Evolutionary conservation across 2,113 vertebrate genomes (phyloP), one percentile per base, ranked within the genome.

Genomic region (Colossoma macropomum): DNA sequence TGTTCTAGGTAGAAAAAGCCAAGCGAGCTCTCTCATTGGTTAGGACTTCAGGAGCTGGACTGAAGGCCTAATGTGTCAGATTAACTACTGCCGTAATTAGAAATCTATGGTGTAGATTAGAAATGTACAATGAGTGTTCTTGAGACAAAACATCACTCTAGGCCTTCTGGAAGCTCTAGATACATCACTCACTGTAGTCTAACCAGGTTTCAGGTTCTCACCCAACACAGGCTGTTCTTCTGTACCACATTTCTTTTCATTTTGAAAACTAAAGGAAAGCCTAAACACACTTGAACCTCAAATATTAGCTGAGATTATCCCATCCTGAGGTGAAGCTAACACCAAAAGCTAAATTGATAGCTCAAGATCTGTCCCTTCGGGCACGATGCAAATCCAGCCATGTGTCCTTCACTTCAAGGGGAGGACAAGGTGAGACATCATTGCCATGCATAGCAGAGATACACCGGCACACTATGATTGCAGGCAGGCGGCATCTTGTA

Each of bases 361-460:
- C 63, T 66, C 63, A 32, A 32, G 63, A 66, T 4, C 16, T 60
- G 16, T 45, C 32, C 65, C 32, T 23, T 12, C 17, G 38, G n/a
- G 48, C 32, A 23, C 19, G 2, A 41, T 30, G 6, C 9, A 28
- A 48, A 79, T 59, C 50, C 50, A 69, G 15, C 50, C 25, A 28
- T 19, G 28, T 32, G 77, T 59, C 15, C 30, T 70, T 70, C 52
- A 79, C 68, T 4, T 54, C 30, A 69, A 69, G 66, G 30, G 10
- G 56, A 59, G n/a, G 45, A 17, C 54, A 28, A 79, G 23, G 48
- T 68, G 48, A 69, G 28, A 69, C 52, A 80, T 71, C 32, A 71
- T 59, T 71, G 52, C 66, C 52, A 80, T 71, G 66, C 84, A 77
- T 73, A 11, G 27, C 75, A 52, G 25, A 77, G 56, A 71, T 63